Evolutionary conservation across 1,140 invertebrate genomes (phyloP).

Genomic region (Anastatus disparis): DNA sequence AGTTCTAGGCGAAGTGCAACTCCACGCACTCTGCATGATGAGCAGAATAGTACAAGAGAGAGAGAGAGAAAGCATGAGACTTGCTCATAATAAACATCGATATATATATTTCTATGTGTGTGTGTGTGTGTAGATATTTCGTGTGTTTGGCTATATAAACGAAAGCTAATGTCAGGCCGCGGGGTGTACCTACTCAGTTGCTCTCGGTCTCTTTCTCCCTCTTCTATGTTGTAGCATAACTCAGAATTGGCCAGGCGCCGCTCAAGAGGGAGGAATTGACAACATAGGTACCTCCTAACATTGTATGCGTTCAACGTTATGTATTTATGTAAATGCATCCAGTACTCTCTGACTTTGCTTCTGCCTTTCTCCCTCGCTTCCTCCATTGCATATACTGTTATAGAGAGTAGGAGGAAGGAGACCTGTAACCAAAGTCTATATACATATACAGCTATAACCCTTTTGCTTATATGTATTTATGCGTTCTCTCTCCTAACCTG

Average conservation of each 20-base stretch:
- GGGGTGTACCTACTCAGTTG: no score
- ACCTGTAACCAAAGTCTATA: no score
- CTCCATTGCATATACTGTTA: no score
- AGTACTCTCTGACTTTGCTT: constrained; percentile 34
- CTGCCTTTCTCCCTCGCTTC: no score
- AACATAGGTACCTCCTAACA: constrained; percentile 67
- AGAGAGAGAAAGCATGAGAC: not conserved
- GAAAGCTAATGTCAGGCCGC: not conserved
- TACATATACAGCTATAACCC: no score
- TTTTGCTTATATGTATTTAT: no score
- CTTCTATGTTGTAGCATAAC: no score
- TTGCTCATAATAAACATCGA: constrained; percentile 38
- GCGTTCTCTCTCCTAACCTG: no score
- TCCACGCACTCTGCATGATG: not conserved
- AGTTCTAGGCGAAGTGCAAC: constrained; percentile 4
- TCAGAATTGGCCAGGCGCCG: constrained; percentile 63
- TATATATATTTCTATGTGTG: no score
- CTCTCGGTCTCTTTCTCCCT: no score
- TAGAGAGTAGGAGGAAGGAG: no score
- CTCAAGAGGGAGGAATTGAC: constrained; percentile 63
- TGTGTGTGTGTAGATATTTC: constrained; percentile 30
- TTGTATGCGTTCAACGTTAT: constrained; percentile 67
- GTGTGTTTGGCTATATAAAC: constrained; percentile 19
- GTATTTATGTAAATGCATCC: constrained; percentile 69
- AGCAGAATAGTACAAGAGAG: not conserved